These are phyloP conservation scores for Xylota sylvarum DNA, from an alignment of 2,888 invertebrate genomes.

Conservation along the genomic window DNA sequence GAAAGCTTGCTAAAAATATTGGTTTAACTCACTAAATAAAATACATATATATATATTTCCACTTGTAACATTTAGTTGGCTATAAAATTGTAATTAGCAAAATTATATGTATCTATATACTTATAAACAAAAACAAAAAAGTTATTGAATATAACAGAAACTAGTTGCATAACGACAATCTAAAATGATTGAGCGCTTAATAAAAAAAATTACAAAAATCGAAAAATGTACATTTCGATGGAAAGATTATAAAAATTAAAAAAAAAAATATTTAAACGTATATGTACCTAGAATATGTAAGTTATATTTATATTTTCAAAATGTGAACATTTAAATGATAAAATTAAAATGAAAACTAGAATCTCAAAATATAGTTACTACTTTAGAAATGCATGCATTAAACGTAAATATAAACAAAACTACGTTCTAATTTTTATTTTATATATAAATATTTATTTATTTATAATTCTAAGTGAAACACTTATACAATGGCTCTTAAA, in stretches of 20 bases:
- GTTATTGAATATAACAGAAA: slow-evolving; percentile 15
- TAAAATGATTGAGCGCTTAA: slow-evolving; percentile 66
- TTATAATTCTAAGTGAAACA: slow-evolving; percentile 26
- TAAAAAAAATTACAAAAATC: slow-evolving; percentile 26
- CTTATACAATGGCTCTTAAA: slow-evolving; percentile 17
- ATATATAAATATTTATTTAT: slow-evolving; percentile 18
- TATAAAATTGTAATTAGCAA: background rate
- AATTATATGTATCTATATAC: too few relatives aligned
- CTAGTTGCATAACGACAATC: slow-evolving; percentile 74
- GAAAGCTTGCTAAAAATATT: background rate
- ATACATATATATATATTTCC: background rate
- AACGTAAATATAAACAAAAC: slow-evolving; percentile 15
- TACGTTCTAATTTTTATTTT: slow-evolving; percentile 36
- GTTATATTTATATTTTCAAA: slow-evolving; percentile 54
- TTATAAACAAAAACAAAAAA: slow-evolving; percentile 17
- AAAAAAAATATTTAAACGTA: slow-evolving; percentile 15
- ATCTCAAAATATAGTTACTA: slow-evolving; percentile 75
- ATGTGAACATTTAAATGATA: slow-evolving; percentile 34
- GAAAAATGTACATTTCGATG: slow-evolving; percentile 57
- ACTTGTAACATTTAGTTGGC: slow-evolving; percentile 10
- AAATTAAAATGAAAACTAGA: slow-evolving; percentile 56
- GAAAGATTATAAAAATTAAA: slow-evolving; percentile 18
- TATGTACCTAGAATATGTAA: slow-evolving; percentile 50
- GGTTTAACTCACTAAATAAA: background rate
- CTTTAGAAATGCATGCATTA: slow-evolving; percentile 27